These are phyloP conservation scores for Polymixis lichenea DNA, from an alignment of 2,888 invertebrate genomes.

Conservation along the genomic window DNA sequence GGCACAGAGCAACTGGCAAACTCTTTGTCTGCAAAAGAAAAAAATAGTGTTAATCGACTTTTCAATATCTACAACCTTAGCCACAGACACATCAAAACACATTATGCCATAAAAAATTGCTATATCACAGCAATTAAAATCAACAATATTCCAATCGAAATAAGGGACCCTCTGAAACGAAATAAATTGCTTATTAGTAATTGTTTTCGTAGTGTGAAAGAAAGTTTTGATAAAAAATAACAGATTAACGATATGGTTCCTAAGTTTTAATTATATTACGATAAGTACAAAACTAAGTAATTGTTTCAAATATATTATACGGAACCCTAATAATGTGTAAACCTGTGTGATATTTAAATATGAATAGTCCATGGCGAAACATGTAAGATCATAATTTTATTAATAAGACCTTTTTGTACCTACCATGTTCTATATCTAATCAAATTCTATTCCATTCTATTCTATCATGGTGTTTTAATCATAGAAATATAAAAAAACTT, in stretches of 20 bases:
- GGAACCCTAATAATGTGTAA: background rate
- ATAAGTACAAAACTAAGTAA: background rate
- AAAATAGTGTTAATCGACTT: background rate
- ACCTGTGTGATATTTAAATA: background rate
- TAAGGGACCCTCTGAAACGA: background rate
- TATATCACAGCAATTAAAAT: background rate
- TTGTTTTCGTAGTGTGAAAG: too few species aligned
- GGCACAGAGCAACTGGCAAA: constrained; percentile 88
- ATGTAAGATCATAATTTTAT: background rate
- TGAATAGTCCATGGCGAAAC: background rate
- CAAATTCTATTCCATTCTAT: background rate
- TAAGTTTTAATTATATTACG: background rate
- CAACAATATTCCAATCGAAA: background rate
- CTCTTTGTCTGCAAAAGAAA: constrained; percentile 76
- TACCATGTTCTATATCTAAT: background rate
- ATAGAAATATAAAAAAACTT: too few species aligned
- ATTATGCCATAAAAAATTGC: background rate
- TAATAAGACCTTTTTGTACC: background rate
- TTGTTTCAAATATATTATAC: background rate
- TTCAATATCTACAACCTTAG: background rate
- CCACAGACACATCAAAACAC: background rate
- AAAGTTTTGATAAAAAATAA: too few species aligned
- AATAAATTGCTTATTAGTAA: too few species aligned
- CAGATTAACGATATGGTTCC: background rate
- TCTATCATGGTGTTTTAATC: background rate